Evolutionary conservation across 2,888 invertebrate species (phyloP).

Genomic region (Archips crataeganus): DNA sequence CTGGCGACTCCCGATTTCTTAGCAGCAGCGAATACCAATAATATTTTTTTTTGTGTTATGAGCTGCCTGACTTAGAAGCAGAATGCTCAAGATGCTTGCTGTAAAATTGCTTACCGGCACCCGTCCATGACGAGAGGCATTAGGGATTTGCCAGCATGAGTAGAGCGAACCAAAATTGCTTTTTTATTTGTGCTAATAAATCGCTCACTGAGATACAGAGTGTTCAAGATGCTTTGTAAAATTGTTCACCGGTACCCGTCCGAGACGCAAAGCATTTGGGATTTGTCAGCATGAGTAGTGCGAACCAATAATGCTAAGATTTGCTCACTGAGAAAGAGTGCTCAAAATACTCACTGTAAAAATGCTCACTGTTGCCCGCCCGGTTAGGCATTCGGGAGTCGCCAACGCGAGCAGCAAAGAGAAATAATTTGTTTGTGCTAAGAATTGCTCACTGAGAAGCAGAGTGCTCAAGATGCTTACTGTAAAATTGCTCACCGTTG

Average conservation of each 20-base stretch:
- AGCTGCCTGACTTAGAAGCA: no score
- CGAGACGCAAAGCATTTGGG: constrained; percentile 79
- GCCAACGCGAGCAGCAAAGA: constrained; percentile 68
- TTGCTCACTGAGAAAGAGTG: no score
- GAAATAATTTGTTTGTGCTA: background rate
- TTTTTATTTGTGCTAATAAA: background rate
- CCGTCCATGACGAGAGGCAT: constrained; percentile 79
- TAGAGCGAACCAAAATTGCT: no score
- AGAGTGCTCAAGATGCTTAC: constrained; percentile 77
- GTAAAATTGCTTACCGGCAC: constrained; percentile 82
- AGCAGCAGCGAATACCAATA: no score
- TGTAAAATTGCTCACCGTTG: constrained; percentile 82
- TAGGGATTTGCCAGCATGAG: constrained; percentile 78
- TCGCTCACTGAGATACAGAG: constrained; percentile 48
- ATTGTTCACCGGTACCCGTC: constrained; percentile 82
- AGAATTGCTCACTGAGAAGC: constrained; percentile 44
- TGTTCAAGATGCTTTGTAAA: constrained; percentile 80
- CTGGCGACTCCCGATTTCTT: no score
- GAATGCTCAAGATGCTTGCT: constrained; percentile 77
- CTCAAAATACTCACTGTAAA: constrained; percentile 65
- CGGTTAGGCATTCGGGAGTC: constrained; percentile 75
- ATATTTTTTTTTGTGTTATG: background rate
- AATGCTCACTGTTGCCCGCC: constrained; percentile 82
- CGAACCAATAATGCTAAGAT: constrained; percentile 39
- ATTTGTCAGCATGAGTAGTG: constrained; percentile 79